Base-by-base conservation (phyloP, 2,797 vertebrate genomes). In the Hephaestus fuliginosus region DNA sequence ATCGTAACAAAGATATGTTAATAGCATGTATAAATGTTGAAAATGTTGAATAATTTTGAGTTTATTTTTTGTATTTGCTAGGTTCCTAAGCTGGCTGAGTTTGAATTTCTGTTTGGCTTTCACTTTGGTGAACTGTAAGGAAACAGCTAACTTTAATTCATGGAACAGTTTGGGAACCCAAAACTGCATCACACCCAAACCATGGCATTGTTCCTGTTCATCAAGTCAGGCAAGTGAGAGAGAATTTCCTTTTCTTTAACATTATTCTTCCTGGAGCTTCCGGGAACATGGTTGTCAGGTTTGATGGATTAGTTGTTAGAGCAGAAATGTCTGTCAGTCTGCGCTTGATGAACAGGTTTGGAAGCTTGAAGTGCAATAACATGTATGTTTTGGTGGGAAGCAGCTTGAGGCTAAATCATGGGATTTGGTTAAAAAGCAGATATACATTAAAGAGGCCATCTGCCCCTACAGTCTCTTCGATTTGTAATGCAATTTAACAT, bases 391-490 rank as follows among this genome's bases (percentile, higher is more conserved):
- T n/a, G 3, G 14, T 56, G 28, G 9, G 30, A 44, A 70, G 55
- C 48, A 65, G 71, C 68, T 81, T 10, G n/a, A 64, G 63, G 81
- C 43, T 57, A 65, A 78, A 70, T 76, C 4, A 1, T 57, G 48
- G 25, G 51, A 64, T 64, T 36, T 58, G 58, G 0, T 78, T 72
- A 30, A 48, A 81, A 65, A 82, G 66, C 68, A 80, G 61, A 86
- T 80, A 64, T 77, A 78, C 78, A 76, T 82, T 78, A 72, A 82
- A 81, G 51, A 55, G 43, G 22, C 69, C 88, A 84, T 88, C 81
- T 91, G 81, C 76, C 61, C 57, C 69, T 56, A 70, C 69, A 44
- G 49, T 67, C 41, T 75, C 66, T 75, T 70, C 1, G 14, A 36
- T 57, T 79, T 76, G 41, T 80, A 82, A 86, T 78, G 62, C 61